These are phyloP conservation scores for Rhinophrynus dorsalis DNA, from an alignment of 2,797 vertebrate species.

Conservation along the genomic window DNA sequence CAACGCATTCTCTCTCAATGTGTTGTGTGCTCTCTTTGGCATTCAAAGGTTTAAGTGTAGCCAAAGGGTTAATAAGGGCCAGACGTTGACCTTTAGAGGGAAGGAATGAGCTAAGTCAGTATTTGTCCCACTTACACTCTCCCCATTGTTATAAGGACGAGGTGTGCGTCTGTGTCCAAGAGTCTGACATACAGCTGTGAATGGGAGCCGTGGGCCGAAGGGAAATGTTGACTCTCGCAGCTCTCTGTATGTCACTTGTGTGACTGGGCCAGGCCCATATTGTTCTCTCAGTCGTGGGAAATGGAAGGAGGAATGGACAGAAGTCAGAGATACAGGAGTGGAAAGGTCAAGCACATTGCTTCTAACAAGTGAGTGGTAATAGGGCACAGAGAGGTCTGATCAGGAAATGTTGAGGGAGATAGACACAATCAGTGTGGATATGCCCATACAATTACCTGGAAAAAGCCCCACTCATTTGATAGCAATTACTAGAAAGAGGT, in stretches of 20 bases:
- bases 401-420: not conserved
- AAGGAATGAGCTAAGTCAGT: constrained; percentile 37
- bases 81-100: constrained; percentile 41
- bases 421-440: too few species aligned
- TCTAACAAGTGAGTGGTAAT: not conserved
- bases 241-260: not conserved
- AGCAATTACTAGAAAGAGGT: too few species aligned
- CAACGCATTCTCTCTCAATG: too few species aligned
- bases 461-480: too few species aligned
- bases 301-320: not conserved
- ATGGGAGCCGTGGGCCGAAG: constrained; percentile 21
- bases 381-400: not conserved
- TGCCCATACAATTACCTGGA: too few species aligned
- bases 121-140: constrained; percentile 32
- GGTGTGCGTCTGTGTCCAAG: constrained; percentile 34
- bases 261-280: not conserved
- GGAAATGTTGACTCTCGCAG: constrained; percentile 13
- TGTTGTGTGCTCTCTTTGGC: too few species aligned
- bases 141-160: constrained; percentile 28
- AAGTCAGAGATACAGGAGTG: not conserved
- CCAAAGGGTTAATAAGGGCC: constrained; percentile 23
- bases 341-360: not conserved
- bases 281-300: constrained; percentile 26
- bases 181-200: constrained; percentile 35
- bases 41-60: too few species aligned